Evolutionary conservation across 2,888 invertebrate species (phyloP), one percentile per base, ranked within the genome.

Genomic region (Tipula confusa): DNA sequence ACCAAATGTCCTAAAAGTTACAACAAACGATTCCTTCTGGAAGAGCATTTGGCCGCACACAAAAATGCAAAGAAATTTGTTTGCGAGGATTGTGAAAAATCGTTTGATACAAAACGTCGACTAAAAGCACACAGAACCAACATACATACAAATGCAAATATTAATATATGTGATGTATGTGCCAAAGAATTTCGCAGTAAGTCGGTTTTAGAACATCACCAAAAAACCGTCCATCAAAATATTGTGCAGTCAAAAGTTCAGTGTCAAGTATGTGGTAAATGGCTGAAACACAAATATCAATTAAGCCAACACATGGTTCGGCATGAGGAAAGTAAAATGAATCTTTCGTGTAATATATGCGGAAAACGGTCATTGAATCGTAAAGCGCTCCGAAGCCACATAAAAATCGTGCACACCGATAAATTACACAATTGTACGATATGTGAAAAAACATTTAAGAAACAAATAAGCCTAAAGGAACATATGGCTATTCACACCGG

Each of bases 401-500:
- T 88, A 36, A 87, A 88, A 0, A 88, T 88, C 83, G 89, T 89
- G 0, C 89, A 89, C 84, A 86, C 87, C 0, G 86, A 87, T 1
- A 87, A 88, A 48, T 86, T 86, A 6, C 87, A 87, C 82, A 87
- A 87, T 36, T 89, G 89, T 84, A 87, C 87, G 31, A 87, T 89
- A 36, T 89, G 89, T 84, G 86, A 87, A 0, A 89, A 89, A 85
- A 87, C 87, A 11, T 89, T 89, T 83, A 89, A 89, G 80, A 88
- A 43, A 83, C 28, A 43, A 28, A 43, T 80, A 29, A 80, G 80
- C 9, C 18, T 80, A 3, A 83, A 89, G 87, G 89, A 90, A 84
- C 89, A 90, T 85, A 89, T 89, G 87, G 87, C 89, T 15, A 88
- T 87, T 13, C 89, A 90, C 36, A 89, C 89, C 0, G 88, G 89